Percentiles rank a stretch among this genome's conserved stretches.
phyloP scores from a whole-genome alignment of 2,113 vertebrate genomes.

The Pelecanus crispus region DNA sequence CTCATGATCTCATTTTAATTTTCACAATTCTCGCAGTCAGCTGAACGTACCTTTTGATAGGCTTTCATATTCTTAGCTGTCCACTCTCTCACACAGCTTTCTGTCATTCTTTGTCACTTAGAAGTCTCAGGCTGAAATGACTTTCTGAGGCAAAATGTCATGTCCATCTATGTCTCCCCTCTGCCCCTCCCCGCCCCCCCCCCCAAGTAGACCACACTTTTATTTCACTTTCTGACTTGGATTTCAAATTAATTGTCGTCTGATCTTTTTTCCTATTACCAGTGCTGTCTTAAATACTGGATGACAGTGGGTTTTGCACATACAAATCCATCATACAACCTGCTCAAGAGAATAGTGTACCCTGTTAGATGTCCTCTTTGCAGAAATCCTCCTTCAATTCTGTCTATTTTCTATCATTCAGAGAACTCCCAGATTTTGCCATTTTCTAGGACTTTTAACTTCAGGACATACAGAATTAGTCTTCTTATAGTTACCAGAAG shows the following conservation, averaged over 20 bases:
- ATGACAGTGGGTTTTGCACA: neutral
- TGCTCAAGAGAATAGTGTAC: neutral
- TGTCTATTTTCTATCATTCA: neutral
- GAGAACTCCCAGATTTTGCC: neutral
- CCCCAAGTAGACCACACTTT: neutral
- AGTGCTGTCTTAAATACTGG: neutral
- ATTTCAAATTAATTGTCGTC: neutral
- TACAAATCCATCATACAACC: neutral
- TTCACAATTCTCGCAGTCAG: neutral
- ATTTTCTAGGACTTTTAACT: neutral
- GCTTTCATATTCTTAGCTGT: neutral
- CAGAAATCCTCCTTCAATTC: neutral
- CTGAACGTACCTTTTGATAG: neutral
- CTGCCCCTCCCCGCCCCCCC: fast-evolving
- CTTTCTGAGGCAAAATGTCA: neutral
- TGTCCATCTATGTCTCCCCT: too few relatives aligned
- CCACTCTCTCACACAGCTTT: neutral
- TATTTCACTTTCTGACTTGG: neutral
- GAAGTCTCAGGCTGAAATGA: neutral
- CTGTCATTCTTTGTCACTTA: neutral
- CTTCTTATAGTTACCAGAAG: neutral
- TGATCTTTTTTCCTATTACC: neutral
- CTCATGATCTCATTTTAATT: neutral
- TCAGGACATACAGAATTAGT: neutral
- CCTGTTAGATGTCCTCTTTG: neutral